These are phyloP conservation scores for Felis chaus DNA, from an alignment of 2,113 vertebrate species.

Conservation along the genomic window DNA sequence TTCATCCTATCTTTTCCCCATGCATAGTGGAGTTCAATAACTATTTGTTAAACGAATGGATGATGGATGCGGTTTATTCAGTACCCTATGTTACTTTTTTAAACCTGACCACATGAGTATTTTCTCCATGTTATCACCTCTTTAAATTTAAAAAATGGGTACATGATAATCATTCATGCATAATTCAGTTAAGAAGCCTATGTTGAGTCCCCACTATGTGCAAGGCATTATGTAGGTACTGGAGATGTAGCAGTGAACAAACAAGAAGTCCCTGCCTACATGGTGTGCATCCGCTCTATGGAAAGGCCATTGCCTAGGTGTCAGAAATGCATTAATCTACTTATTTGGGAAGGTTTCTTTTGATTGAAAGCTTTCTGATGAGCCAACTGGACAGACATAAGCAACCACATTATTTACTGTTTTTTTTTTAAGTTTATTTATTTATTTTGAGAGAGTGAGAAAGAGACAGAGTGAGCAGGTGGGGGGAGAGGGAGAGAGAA, in stretches of 20 bases:
- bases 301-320: not conserved
- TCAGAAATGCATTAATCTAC: not conserved
- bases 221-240: not conserved
- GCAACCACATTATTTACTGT: not conserved
- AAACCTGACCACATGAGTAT: not conserved
- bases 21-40: not conserved
- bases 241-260: not conserved
- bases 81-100: not conserved
- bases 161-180: not conserved
- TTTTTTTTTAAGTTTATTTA: not conserved
- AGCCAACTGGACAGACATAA: not conserved
- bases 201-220: not conserved
- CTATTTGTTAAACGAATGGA: slow-evolving; percentile 1
- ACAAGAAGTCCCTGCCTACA: not conserved
- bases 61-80: not conserved
- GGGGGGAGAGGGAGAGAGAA: no score
- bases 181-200: not conserved
- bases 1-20: not conserved
- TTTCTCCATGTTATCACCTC: not conserved
- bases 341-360: slow-evolving; percentile 22
- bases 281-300: not conserved
- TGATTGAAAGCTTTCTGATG: slow-evolving; percentile 12
- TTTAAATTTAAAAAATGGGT: not conserved
- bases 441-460: no score
- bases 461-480: no score